Evolutionary conservation across 2,113 vertebrate species (phyloP), one percentile per base, ranked within the genome.

Genomic region (Amia ocellicauda): DNA sequence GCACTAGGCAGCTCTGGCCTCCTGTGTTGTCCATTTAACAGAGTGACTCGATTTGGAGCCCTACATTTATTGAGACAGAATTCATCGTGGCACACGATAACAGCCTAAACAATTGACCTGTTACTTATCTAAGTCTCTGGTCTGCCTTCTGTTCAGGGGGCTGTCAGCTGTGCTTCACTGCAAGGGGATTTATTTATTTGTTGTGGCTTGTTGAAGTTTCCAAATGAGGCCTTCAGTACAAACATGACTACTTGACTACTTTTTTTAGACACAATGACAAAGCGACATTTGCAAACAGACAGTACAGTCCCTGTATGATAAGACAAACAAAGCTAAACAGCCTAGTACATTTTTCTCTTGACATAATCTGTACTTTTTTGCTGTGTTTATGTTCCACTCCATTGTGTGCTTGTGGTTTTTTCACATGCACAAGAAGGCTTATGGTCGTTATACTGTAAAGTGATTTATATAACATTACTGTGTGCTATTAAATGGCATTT

Each of bases 311-410:
- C 16, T 52, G 5, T 52, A 23, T 52, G 20, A 52, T 7, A 53
- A 14, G 13, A 50, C 2, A 17, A 23, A 23, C 49, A 51, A 63
- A 60, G 59, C 45, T 56, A n/a, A 56, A 45, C 62, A 68, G 51
- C 31, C 22, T 43, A 60, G 60, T 72, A 68, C 67, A 71, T 58
- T n/a, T n/a, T n/a, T n/a, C n/a, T n/a, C n/a, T n/a, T n/a, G n/a
- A n/a, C n/a, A n/a, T n/a, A n/a, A n/a, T n/a, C n/a, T n/a, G n/a
- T n/a, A n/a, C n/a, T n/a, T n/a, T n/a, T n/a, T n/a, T n/a, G n/a
- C n/a, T n/a, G n/a, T n/a, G n/a, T n/a, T n/a, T n/a, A n/a, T n/a
- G n/a, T n/a, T n/a, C n/a, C n/a, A n/a, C n/a, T n/a, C n/a, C n/a
- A n/a, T n/a, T n/a, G n/a, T n/a, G n/a, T n/a, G n/a, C n/a, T n/a